Evolutionary conservation across 1,140 invertebrate genomes (phyloP), one percentile per base, ranked within the genome.

Genomic region (Eueides isabella): DNA sequence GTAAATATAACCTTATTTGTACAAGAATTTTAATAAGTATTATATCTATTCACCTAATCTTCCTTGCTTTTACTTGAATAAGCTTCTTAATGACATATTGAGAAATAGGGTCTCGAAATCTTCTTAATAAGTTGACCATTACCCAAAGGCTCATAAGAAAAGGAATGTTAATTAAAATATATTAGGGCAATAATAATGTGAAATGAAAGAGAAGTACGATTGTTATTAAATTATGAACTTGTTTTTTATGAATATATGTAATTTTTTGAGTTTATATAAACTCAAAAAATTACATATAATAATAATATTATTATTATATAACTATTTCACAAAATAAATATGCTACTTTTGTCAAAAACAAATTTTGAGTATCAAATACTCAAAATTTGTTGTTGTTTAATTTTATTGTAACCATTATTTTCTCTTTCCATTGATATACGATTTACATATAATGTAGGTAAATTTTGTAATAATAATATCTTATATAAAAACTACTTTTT

Each of bases 141-240:
- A 55, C 19, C 23, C 48, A 55, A 55, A 26, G n/a, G 48, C 48
- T 55, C n/a, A 55, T 23, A 26, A 55, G 23, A 26, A 55, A 55
- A 55, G 48, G 48, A 55, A 55, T 55, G 48, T 26, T 55, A 55
- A 55, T 55, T 19, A 55, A 55, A 55, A 55, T 55, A 55, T 55
- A 26, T 55, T 23, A 26, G 48, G 48, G 48, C 19, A 23, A 19
- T 6, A 19, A 55, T 55, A 55, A 26, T 55, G 4, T 44, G 19
- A 19, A 55, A 26, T 11, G 48, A 55, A 55, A 55, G 6, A 26
- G n/a, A 19, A 44, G 2, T 7, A 4, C 12, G 14, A 19, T 44
- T 7, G 16, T 44, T 44, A 9, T 44, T 16, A 38, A 38, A n/a
- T n/a, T 33, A 33, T 33, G 6, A 38, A 14, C 3, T 38, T 5